Conservation (phyloP, 2,888 invertebrate species). For the Cataglyphis rosenhaueri region DNA sequence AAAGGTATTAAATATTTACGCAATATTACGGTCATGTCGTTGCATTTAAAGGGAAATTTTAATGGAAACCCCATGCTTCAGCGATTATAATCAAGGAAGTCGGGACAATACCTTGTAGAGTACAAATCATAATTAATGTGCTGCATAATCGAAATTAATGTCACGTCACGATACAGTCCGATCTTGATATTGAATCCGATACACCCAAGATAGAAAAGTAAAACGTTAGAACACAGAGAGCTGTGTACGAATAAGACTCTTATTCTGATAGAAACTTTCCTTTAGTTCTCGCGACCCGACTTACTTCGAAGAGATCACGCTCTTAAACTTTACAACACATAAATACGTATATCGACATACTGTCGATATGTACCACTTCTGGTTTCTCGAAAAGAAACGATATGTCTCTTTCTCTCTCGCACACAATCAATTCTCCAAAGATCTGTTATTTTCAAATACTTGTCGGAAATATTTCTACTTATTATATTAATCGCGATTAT, state of each 20-base stretch:
- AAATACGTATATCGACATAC: not conserved
- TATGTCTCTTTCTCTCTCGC: not conserved
- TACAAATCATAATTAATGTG: slow-evolving; percentile 16
- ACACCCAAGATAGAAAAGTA: not conserved
- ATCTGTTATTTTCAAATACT: not conserved
- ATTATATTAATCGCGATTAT: not conserved
- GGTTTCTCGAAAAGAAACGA: not conserved
- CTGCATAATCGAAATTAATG: slow-evolving; percentile 38
- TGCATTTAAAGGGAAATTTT: slow-evolving; percentile 11
- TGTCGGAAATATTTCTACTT: not conserved
- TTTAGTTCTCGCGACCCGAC: slow-evolving; percentile 39
- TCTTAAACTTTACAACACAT: slow-evolving; percentile 10
- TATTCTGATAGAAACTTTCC: slow-evolving; percentile 22
- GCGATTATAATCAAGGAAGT: slow-evolving; percentile 36
- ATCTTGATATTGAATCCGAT: slow-evolving; percentile 19
- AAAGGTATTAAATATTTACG: not conserved
- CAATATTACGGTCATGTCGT: not conserved
- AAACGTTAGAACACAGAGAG: not conserved
- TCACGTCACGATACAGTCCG: not conserved
- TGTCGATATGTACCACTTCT: slow-evolving; percentile 31
- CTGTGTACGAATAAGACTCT: not conserved
- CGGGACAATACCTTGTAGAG: not conserved
- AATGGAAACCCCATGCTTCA: slow-evolving; percentile 1
- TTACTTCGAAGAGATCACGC: slow-evolving; percentile 30
- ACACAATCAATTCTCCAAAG: not conserved